These are phyloP conservation scores for Oligia strigilis DNA, from an alignment of 2,888 invertebrate genomes.

Conservation along the genomic window DNA sequence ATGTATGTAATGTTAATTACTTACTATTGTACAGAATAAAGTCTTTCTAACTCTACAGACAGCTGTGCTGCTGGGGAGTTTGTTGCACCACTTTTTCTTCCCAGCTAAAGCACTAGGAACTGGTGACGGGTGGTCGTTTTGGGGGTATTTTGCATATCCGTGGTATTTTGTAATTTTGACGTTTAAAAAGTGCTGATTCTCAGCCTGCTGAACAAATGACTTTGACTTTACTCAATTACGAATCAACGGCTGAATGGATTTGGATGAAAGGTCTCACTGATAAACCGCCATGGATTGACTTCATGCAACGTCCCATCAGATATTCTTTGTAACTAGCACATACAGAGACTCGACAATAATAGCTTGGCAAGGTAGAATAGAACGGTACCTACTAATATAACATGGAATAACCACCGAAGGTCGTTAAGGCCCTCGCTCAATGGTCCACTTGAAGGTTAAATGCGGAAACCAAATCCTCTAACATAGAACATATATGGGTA, in stretches of 20 bases:
- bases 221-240: neutral
- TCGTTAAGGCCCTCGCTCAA: no score
- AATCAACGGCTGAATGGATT: neutral
- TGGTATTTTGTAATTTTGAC: neutral
- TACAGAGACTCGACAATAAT: conserved; percentile 8
- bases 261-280: neutral
- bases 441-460: no score
- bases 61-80: neutral
- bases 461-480: no score
- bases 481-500: no score
- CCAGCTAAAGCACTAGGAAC: neutral
- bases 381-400: neutral
- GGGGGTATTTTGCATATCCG: no score
- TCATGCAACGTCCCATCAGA: conserved; percentile 6
- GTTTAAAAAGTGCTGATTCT: neutral
- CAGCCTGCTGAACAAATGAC: neutral
- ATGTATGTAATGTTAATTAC: neutral
- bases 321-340: conserved; percentile 17
- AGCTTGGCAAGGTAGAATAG: no score
- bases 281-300: neutral
- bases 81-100: neutral
- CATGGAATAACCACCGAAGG: neutral
- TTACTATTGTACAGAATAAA: neutral
- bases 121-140: neutral
- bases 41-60: neutral